Conservation (phyloP, 2,797 vertebrate genomes). For the Gallinago nigripennis region DNA sequence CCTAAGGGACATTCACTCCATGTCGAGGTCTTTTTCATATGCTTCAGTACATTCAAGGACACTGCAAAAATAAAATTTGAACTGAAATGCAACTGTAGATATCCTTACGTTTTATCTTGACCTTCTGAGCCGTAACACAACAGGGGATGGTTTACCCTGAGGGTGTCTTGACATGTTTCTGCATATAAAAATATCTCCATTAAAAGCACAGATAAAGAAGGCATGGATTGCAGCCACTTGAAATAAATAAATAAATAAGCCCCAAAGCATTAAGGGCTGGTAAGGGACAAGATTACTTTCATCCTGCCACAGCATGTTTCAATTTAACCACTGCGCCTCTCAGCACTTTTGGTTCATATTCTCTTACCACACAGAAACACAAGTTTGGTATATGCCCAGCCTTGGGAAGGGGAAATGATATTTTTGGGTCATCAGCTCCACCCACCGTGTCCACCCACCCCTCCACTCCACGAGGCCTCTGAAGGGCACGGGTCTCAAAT, state of each 20-base stretch:
- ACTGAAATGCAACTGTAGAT: neutral
- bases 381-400: slow-evolving; percentile 27
- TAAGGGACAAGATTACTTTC: slow-evolving; percentile 56
- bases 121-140: neutral
- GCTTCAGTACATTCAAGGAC: neutral
- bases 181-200: neutral
- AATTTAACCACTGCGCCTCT: slow-evolving; percentile 59
- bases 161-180: slow-evolving; percentile 1
- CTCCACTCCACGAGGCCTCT: neutral
- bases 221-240: neutral
- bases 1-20: neutral
- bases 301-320: slow-evolving; percentile 65
- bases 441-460: neutral
- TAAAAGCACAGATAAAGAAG: slow-evolving; percentile 14
- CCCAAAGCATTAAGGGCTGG: slow-evolving; percentile 15
- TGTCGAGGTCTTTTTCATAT: neutral
- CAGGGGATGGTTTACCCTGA: neutral
- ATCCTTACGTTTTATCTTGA: neutral
- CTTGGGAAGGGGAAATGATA: slow-evolving; percentile 50
- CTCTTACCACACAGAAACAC: slow-evolving; percentile 26
- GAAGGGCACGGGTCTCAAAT: neutral
- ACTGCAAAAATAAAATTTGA: neutral
- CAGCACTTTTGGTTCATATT: slow-evolving; percentile 60
- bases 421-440: slow-evolving; percentile 52
- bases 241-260: neutral